Percentiles rank a stretch among this genome's conserved stretches.
These are phyloP conservation scores for Tuta absoluta DNA, from an alignment of 2,888 invertebrate genomes.

Conservation along the genomic window DNA sequence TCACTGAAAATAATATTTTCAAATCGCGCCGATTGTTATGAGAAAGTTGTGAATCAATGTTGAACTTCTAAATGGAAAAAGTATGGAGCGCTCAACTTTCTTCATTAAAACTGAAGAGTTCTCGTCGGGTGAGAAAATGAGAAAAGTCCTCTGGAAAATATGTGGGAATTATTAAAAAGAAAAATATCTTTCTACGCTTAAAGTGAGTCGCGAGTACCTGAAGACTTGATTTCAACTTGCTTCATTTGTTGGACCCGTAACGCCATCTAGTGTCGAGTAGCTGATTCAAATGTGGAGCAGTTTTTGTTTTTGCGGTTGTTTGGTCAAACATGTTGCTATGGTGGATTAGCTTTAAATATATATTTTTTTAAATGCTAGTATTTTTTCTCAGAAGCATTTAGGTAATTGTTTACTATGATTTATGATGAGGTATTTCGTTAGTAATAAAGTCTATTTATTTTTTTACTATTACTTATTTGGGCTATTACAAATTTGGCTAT, in stretches of 20 bases:
- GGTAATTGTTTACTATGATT: too few species aligned
- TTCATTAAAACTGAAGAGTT: conserved; percentile 73
- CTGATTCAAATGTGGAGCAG: conserved; percentile 30
- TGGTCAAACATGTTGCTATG: not conserved
- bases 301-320: not conserved
- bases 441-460: too few species aligned
- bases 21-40: conserved; percentile 56
- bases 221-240: conserved; percentile 14
- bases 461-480: too few species aligned
- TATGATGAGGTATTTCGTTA: too few species aligned
- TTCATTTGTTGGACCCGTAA: conserved; percentile 34
- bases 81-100: conserved; percentile 64
- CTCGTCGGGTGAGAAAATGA: conserved; percentile 52
- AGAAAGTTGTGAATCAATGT: conserved; percentile 66
- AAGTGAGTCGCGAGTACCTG: conserved; percentile 2
- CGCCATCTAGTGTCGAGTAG: conserved; percentile 72
- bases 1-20: conserved; percentile 38
- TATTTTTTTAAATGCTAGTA: too few species aligned
- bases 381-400: too few species aligned
- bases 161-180: conserved; percentile 36
- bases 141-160: conserved; percentile 52
- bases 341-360: not conserved
- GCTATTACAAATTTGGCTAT: too few species aligned
- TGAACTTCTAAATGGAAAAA: conserved; percentile 73
- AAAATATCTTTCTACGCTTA: conserved; percentile 19